Evolutionary conservation across 2,113 vertebrate species (phyloP), one percentile per base, ranked within the genome.

Genomic region (Nothocercus julius): DNA sequence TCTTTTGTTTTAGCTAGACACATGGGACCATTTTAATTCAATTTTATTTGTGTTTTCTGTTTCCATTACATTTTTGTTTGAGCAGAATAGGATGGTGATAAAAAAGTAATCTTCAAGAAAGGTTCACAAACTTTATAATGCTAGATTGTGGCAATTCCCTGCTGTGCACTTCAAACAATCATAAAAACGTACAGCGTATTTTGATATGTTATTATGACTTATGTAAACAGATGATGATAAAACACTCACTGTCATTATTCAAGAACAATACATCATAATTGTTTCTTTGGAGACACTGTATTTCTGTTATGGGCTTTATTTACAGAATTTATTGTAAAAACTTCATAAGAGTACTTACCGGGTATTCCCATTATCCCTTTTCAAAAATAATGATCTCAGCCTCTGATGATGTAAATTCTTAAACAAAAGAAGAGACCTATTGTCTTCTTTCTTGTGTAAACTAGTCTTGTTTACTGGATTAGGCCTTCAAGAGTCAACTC

Each of bases 31-130:
- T 84, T 97, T 92, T 86, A 93, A 90, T 66, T 44, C 62, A 10
- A 4, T 90, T 95, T 94, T 96, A 95, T 96, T 95, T 95, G 87
- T 94, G 61, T 53, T 76, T 69, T 96, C 85, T 85, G 92, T 94
- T 97, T 97, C 90, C 93, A 86, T 84, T 67, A 76, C 1, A 1
- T 68, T 95, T 96, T 89, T 92, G 63, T 85, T 90, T 84, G 53
- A 92, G 83, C 61, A 94, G 80, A 93, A 88, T 83, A 95, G 77
- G 77, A 94, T 85, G 77, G 53, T 47, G 32, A 81, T 84, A 83
- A 90, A 93, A 95, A 88, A 86, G 9, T 36, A 72, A 34, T 69
- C 69, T 90, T 70, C 47, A 73, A 74, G 47, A 90, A 90, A 94
- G 47, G 62, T 95, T 94, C 93, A 79, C 73, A 75, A 38, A 68